phyloP scores from a whole-genome alignment of 2,888 invertebrate species.

The Drosophila robusta region DNA sequence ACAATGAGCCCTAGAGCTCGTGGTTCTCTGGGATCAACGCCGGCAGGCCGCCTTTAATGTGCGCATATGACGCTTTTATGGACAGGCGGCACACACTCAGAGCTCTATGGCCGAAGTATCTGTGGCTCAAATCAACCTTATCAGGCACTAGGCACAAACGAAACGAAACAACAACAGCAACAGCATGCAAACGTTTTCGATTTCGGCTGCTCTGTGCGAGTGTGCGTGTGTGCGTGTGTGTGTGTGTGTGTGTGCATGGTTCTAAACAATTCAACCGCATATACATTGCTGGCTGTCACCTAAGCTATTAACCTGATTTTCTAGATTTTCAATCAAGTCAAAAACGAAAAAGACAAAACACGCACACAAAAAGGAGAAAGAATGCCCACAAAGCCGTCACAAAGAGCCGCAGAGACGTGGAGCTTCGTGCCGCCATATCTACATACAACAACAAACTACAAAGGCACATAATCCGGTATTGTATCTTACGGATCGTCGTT shows the following conservation, averaged over 20 bases:
- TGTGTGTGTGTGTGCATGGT: conserved; percentile 34
- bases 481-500: conserved; percentile 78
- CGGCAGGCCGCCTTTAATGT: conserved; percentile 69
- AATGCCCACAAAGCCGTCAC: conserved; percentile 70
- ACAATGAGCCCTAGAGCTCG: conserved; percentile 70
- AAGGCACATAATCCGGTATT: conserved; percentile 78
- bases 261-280: conserved; percentile 80
- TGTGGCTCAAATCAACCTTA: conserved; percentile 80
- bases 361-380: conserved; percentile 64
- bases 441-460: conserved; percentile 70
- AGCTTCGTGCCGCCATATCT: conserved; percentile 78
- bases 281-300: conserved; percentile 81
- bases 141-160: conserved; percentile 51
- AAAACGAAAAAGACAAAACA: conserved; percentile 62
- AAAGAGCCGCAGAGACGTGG: conserved; percentile 69
- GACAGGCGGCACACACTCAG: conserved; percentile 42
- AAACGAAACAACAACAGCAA: conserved; percentile 36
- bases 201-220: conserved; percentile 18
- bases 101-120: conserved; percentile 54
- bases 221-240: neutral
- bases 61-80: conserved; percentile 66
- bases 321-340: conserved; percentile 83
- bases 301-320: conserved; percentile 83
- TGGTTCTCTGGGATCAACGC: conserved; percentile 38
- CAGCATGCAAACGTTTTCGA: conserved; percentile 47